Evolutionary conservation across 53 echinoderm and acorn worm species (phyloP).

Genomic region (Holothuria scabra): DNA sequence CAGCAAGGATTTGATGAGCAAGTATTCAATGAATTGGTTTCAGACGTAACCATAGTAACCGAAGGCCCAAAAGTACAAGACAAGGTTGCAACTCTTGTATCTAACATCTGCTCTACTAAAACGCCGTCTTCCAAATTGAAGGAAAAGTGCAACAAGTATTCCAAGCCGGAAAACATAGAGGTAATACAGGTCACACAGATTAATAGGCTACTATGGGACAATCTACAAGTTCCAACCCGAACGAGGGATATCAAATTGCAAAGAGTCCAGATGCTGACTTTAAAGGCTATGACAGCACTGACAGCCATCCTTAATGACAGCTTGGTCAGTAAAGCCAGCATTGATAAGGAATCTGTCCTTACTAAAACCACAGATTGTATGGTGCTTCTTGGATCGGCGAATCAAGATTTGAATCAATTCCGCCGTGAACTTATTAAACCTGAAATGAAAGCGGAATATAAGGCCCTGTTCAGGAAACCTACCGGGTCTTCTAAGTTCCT

Average conservation of each 20-base stretch:
- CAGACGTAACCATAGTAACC: not conserved
- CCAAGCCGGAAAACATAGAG: too few species aligned
- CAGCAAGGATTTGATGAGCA: constrained; percentile 4
- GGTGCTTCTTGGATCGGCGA: too few species aligned
- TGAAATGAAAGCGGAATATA: too few species aligned
- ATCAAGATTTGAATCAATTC: not conserved
- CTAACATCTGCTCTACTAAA: constrained; percentile 9
- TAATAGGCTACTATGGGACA: constrained; percentile 4
- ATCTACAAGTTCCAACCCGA: not conserved
- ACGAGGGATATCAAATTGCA: too few species aligned
- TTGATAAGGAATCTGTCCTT: too few species aligned
- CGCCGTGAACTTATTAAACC: too few species aligned
- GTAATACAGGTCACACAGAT: not conserved
- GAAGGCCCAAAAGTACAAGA: too few species aligned
- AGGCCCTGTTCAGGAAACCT: too few species aligned
- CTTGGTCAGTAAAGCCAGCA: not conserved
- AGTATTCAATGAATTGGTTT: too few species aligned
- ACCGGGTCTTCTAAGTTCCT: too few species aligned
- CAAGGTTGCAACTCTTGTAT: constrained; percentile 8
- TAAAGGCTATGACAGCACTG: constrained; percentile 14
- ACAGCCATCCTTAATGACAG: constrained; percentile 14
- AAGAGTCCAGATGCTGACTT: constrained; percentile 1
- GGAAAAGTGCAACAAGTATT: constrained; percentile 20
- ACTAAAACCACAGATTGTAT: too few species aligned
- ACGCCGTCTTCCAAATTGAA: not conserved